Percentiles rank a stretch among this genome's conserved stretches.
Conservation (phyloP, 30 jellyfish, hydroid and myxozoan species). For the Pseudorhiza aurosa region DNA sequence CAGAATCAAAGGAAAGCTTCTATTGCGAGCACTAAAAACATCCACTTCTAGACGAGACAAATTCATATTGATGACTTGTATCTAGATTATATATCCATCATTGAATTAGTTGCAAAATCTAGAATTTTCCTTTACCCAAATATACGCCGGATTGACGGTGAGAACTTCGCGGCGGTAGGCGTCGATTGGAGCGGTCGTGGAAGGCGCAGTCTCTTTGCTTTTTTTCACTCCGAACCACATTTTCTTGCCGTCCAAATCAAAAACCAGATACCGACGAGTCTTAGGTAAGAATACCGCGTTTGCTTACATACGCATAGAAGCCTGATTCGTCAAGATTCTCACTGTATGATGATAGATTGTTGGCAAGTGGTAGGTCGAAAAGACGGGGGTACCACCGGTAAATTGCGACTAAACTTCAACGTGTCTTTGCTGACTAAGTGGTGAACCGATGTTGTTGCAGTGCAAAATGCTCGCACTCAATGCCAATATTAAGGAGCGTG, state of each 20-base stretch:
- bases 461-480: too few species aligned
- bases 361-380: not conserved
- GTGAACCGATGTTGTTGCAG: too few species aligned
- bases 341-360: conserved; percentile 14
- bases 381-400: conserved; percentile 30
- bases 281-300: not conserved
- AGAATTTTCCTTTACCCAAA: too few species aligned
- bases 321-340: not conserved
- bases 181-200: conserved; percentile 42
- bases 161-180: conserved; percentile 54
- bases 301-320: not conserved
- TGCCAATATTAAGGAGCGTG: too few species aligned
- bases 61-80: too few species aligned
- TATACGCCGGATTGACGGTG: conserved; percentile 64
- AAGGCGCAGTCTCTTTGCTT: conserved; percentile 25
- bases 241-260: not conserved
- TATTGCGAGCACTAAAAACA: too few species aligned
- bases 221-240: conserved; percentile 68
- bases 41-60: too few species aligned
- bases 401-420: too few species aligned
- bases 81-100: too few species aligned
- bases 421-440: too few species aligned
- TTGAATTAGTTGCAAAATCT: too few species aligned
- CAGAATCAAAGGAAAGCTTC: too few species aligned
- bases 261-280: not conserved